Evolutionary conservation across 2,888 invertebrate genomes (phyloP).

Genomic region (Eupithecia subumbrata): DNA sequence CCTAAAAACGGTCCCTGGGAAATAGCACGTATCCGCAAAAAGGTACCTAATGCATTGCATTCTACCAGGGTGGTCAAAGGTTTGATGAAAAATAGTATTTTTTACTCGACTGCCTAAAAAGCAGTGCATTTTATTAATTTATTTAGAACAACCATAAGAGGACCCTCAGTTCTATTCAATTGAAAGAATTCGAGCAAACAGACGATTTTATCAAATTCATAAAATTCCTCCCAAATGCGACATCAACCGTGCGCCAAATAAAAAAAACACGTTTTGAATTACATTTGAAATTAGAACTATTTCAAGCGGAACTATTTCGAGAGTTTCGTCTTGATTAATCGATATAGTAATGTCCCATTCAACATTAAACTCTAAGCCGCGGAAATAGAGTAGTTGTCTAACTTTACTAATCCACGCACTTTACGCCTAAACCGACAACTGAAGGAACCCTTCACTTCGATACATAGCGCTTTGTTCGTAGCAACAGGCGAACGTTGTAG

Average conservation of each 20-base stretch:
- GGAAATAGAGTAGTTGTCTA: conserved; percentile 3
- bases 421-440: background rate
- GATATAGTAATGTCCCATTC: background rate
- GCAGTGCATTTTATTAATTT: too few species aligned
- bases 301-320: background rate
- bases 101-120: too few species aligned
- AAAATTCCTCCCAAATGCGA: background rate
- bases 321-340: background rate
- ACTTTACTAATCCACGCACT: conserved; percentile 15
- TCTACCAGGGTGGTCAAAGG: too few species aligned
- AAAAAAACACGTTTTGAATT: background rate
- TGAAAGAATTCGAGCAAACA: too few species aligned
- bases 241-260: background rate
- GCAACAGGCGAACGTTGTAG: conserved; percentile 40
- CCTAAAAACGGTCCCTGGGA: too few species aligned
- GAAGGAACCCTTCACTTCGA: background rate
- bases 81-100: too few species aligned
- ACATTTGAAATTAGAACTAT: background rate
- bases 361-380: background rate
- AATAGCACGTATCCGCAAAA: too few species aligned
- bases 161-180: too few species aligned
- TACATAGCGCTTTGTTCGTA: conserved; percentile 17
- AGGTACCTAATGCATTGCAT: too few species aligned
- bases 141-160: too few species aligned
- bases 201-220: background rate